phyloP scores from a whole-genome alignment of 2,888 invertebrate species.

The Ganaspis brasiliensis region DNA sequence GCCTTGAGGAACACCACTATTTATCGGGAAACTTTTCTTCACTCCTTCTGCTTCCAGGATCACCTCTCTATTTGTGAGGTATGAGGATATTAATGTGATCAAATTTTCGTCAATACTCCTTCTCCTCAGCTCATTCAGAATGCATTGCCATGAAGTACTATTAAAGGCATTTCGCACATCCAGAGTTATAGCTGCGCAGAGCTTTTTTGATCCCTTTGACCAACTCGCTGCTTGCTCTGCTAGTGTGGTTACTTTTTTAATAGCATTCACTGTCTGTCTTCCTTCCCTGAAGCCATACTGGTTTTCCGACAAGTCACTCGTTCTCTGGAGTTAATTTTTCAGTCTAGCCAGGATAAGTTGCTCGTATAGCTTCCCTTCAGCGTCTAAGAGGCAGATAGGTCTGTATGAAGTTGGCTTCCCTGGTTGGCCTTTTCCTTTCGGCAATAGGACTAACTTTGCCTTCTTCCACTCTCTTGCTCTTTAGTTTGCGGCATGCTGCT shows the following conservation, averaged over 20 bases:
- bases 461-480: slow-evolving; percentile 7
- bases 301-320: neutral
- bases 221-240: neutral
- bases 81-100: neutral
- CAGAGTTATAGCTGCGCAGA: neutral
- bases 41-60: neutral
- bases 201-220: neutral
- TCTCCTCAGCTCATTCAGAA: neutral
- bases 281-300: neutral
- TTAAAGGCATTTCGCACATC: neutral
- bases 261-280: neutral
- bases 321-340: neutral
- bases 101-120: neutral
- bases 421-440: neutral
- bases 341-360: neutral
- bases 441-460: neutral
- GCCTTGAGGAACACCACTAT: neutral
- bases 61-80: neutral
- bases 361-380: neutral
- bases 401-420: neutral
- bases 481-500: too few relatives aligned
- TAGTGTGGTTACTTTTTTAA: neutral
- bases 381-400: neutral
- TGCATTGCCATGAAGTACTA: neutral
- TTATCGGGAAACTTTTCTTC: neutral